phyloP scores from a whole-genome alignment of 2,113 vertebrate genomes.

The Nycticryphes semicollaris region DNA sequence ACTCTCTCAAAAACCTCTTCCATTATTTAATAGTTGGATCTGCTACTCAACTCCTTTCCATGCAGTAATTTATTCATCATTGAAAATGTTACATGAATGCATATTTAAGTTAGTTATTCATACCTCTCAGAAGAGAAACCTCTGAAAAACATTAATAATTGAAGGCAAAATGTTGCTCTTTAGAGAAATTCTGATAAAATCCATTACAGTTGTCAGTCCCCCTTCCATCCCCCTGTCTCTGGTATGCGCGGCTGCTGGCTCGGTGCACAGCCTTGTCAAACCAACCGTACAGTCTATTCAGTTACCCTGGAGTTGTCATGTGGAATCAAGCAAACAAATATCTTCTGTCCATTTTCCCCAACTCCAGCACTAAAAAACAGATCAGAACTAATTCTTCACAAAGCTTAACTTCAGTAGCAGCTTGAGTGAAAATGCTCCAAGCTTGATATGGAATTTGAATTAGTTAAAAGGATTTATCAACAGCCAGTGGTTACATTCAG shows the following conservation, averaged over 20 bases:
- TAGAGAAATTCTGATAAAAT: conserved; percentile 33
- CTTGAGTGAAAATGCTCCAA: not conserved
- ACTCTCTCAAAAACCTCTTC: not conserved
- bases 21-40: conserved; percentile 38
- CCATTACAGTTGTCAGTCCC: conserved; percentile 45
- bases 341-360: conserved; percentile 44
- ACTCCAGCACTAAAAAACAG: not conserved
- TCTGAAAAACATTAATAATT: conserved; percentile 61
- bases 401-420: not conserved
- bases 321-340: conserved; percentile 75
- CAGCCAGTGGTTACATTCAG: conserved; percentile 60
- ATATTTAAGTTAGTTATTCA: conserved; percentile 46
- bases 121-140: conserved; percentile 62
- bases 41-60: not conserved
- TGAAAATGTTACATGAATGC: not conserved
- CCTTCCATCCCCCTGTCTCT: conserved; percentile 66
- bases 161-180: conserved; percentile 37
- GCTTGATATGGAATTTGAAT: conserved; percentile 42
- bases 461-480: conserved; percentile 61
- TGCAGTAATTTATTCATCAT: conserved; percentile 15
- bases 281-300: conserved; percentile 60
- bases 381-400: conserved; percentile 40
- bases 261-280: conserved; percentile 58
- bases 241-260: conserved; percentile 67
- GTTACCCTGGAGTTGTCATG: conserved; percentile 75